Conservation (phyloP, 1,140 invertebrate genomes). For the Hyposmocoma kahamanoa region DNA sequence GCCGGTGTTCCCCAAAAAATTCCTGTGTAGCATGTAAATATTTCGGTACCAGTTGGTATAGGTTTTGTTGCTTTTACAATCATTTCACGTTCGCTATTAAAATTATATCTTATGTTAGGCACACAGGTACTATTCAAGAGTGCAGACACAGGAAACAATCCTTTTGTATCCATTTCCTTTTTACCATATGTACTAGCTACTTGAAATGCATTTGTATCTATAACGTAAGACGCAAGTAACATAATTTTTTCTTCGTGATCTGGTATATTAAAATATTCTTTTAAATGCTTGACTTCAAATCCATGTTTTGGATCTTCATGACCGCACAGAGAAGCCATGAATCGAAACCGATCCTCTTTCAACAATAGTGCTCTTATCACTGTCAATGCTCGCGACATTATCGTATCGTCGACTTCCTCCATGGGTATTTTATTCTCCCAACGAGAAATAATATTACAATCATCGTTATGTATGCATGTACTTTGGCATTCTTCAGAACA, state of each 20-base stretch:
- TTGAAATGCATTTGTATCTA: constrained; percentile 86
- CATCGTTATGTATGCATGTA: constrained; percentile 68
- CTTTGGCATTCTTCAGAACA: constrained; percentile 76
- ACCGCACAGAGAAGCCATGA: constrained; percentile 75
- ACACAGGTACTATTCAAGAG: constrained; percentile 85
- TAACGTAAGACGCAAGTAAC: constrained; percentile 74
- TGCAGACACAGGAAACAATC: constrained; percentile 82
- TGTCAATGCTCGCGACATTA: constrained; percentile 72
- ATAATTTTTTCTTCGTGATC: constrained; percentile 77
- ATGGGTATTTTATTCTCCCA: constrained; percentile 70
- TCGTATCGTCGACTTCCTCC: constrained; percentile 65
- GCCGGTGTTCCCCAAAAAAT: constrained; percentile 82
- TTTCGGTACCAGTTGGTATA: constrained; percentile 79
- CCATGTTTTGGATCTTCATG: constrained; percentile 73
- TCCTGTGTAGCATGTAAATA: constrained; percentile 83
- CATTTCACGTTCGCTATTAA: constrained; percentile 76
- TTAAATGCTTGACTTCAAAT: constrained; percentile 76
- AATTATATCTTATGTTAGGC: constrained; percentile 82
- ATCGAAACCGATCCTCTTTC: constrained; percentile 66
- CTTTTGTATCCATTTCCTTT: constrained; percentile 75
- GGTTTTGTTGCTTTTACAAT: constrained; percentile 76
- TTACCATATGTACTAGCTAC: constrained; percentile 67
- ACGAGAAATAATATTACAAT: constrained; percentile 75
- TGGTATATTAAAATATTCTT: constrained; percentile 73
- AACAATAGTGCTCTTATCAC: constrained; percentile 77